phyloP scores from a whole-genome alignment of 1,140 invertebrate species.

The Dufourea novaeangliae region DNA sequence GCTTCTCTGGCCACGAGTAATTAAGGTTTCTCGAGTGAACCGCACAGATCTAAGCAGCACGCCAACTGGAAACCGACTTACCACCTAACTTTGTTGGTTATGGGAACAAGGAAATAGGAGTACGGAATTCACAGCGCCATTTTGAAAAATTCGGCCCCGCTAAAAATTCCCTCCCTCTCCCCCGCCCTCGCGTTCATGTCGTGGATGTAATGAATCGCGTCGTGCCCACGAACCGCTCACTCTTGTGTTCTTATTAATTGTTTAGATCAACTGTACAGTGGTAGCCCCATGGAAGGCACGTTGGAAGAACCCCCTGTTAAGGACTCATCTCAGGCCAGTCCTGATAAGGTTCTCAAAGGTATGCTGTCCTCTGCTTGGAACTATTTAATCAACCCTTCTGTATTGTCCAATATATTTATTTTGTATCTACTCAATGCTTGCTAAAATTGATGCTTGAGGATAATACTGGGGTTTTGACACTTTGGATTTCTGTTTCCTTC shows the following conservation, averaged over 20 bases:
- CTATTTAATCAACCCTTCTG: background rate
- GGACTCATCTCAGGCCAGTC: conserved; percentile 74
- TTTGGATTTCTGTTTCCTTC: background rate
- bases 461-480: background rate
- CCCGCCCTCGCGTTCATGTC: conserved; percentile 32
- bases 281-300: conserved; percentile 79
- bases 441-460: background rate
- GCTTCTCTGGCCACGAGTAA: conserved; percentile 18
- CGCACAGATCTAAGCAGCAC: background rate
- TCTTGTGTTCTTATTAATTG: conserved; percentile 57
- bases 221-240: conserved; percentile 39
- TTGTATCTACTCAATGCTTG: background rate
- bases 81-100: conserved; percentile 68
- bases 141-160: conserved; percentile 77
- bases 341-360: conserved; percentile 74
- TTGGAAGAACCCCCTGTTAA: conserved; percentile 77
- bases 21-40: background rate
- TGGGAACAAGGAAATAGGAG: conserved; percentile 70
- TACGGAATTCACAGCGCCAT: conserved; percentile 78
- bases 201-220: conserved; percentile 52
- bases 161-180: conserved; percentile 56
- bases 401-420: background rate
- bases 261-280: conserved; percentile 70
- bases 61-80: conserved; percentile 17
- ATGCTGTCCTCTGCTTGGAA: conserved; percentile 23